A percentile compares a stretch with the other conserved stretches of the same genome.
These are phyloP conservation scores for Antennarius striatus DNA, from an alignment of 2,113 vertebrate species.

Conservation along the genomic window DNA sequence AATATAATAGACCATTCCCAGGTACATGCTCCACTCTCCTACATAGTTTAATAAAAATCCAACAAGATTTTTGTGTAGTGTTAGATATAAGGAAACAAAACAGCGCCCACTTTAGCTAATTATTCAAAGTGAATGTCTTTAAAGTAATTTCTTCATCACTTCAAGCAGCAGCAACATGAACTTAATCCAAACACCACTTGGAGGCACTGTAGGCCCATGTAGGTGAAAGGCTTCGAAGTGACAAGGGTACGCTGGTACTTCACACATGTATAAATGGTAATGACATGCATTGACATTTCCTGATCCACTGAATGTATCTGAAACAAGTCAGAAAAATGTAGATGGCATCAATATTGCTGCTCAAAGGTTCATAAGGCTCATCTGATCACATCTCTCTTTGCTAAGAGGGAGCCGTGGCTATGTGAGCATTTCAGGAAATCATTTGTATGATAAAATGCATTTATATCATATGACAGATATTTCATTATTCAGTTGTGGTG, in stretches of 20 bases:
- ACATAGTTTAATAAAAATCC: too few relatives aligned
- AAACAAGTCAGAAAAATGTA: conserved; percentile 65
- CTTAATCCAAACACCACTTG: conserved; percentile 29
- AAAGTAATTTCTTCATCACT: not conserved
- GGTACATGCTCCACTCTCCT: too few relatives aligned
- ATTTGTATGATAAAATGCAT: conserved; percentile 7
- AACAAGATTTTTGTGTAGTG: too few relatives aligned
- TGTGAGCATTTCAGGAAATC: conserved; percentile 27
- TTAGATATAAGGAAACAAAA: too few relatives aligned
- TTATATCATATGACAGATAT: conserved; percentile 5
- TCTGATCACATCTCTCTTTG: conserved; percentile 42
- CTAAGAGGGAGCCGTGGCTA: conserved; percentile 20
- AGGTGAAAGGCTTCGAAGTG: conserved; percentile 9
- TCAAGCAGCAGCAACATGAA: not conserved
- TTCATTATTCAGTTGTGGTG: conserved; percentile 28
- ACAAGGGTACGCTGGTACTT: conserved; percentile 44
- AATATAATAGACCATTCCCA: too few relatives aligned
- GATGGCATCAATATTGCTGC: conserved; percentile 65
- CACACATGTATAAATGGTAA: conserved; percentile 73
- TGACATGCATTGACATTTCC: conserved; percentile 78
- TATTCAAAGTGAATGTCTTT: too few relatives aligned
- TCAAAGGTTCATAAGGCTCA: conserved; percentile 62
- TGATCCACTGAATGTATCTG: conserved; percentile 66
- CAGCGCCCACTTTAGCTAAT: too few relatives aligned
- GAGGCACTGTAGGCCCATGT: conserved; percentile 48